These are phyloP conservation scores for Drosophila multiciliata DNA, from an alignment of 2,888 invertebrate species.

Conservation along the genomic window DNA sequence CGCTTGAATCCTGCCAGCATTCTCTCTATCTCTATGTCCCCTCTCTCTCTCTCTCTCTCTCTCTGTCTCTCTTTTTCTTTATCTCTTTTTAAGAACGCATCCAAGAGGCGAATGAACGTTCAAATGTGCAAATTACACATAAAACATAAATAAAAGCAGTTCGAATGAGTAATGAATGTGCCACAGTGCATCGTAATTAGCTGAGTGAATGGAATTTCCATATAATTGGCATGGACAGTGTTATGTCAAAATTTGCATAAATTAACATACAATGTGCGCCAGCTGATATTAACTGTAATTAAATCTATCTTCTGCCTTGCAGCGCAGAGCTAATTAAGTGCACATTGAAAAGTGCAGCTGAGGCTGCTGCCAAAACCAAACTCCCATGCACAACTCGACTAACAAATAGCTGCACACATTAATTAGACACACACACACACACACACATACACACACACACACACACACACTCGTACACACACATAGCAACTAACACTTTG, in stretches of 20 bases:
- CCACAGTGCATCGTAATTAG: conserved; percentile 48
- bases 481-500: not conserved
- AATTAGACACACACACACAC: conserved; percentile 35
- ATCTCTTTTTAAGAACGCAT: conserved; percentile 2
- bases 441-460: not conserved
- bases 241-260: conserved; percentile 61
- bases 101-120: conserved; percentile 27
- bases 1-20: conserved; percentile 19
- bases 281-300: conserved; percentile 62
- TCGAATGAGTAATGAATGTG: conserved; percentile 30
- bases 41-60: not conserved
- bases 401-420: conserved; percentile 42
- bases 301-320: conserved; percentile 35
- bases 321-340: conserved; percentile 57
- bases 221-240: conserved; percentile 16
- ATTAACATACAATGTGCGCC: conserved; percentile 71
- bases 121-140: conserved; percentile 20
- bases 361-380: conserved; percentile 34
- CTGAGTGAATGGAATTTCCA: conserved; percentile 44
- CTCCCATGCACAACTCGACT: conserved; percentile 29
- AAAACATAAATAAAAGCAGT: conserved; percentile 32
- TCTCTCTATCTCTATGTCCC: not conserved
- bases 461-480: conserved; percentile 1
- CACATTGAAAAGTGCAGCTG: conserved; percentile 38
- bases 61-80: not conserved